Evolutionary conservation across 2,888 invertebrate species (phyloP).

Genomic region (Mythimna pallens): DNA sequence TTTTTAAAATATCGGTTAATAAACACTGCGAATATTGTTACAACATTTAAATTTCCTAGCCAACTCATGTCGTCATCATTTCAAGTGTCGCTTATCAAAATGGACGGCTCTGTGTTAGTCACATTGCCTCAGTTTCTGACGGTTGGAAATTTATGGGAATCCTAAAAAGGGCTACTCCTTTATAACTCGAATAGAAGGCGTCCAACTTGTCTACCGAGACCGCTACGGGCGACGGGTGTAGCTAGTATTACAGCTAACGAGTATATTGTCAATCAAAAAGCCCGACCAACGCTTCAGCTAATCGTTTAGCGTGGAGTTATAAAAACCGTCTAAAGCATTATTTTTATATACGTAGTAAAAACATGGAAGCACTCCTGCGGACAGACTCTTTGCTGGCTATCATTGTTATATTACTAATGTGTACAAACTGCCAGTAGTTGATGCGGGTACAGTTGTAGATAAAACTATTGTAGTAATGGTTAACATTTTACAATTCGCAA

Average conservation of each 20-base stretch:
- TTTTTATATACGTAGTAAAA: slow-evolving; percentile 86
- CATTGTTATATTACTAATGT: slow-evolving; percentile 65
- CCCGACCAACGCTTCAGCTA: slow-evolving; percentile 75
- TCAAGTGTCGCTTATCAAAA: slow-evolving; percentile 67
- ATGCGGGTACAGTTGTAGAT: slow-evolving; percentile 51
- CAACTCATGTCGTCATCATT: slow-evolving; percentile 36
- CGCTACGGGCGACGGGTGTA: slow-evolving; percentile 56
- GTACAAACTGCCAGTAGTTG: slow-evolving; percentile 59
- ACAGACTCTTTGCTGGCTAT: slow-evolving; percentile 88
- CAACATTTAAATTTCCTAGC: slow-evolving; percentile 20
- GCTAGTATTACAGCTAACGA: slow-evolving; percentile 67
- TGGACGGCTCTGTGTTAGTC: slow-evolving; percentile 74
- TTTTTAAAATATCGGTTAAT: slow-evolving; percentile 26
- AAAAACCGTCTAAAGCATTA: slow-evolving; percentile 86
- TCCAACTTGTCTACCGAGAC: slow-evolving; percentile 58
- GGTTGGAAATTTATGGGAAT: slow-evolving; percentile 48
- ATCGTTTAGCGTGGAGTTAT: slow-evolving; percentile 77
- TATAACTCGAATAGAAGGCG: slow-evolving; percentile 59
- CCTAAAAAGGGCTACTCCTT: slow-evolving; percentile 63
- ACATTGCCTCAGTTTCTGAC: slow-evolving; percentile 66
- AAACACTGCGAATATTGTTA: slow-evolving; percentile 14
- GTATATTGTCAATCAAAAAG: slow-evolving; percentile 84
- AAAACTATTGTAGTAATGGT: slow-evolving; percentile 38
- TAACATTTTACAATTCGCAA: slow-evolving; percentile 59
- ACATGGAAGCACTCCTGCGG: slow-evolving; percentile 90